These are phyloP conservation scores for Strix uralensis DNA, from an alignment of 2,113 vertebrate genomes.

Conservation along the genomic window DNA sequence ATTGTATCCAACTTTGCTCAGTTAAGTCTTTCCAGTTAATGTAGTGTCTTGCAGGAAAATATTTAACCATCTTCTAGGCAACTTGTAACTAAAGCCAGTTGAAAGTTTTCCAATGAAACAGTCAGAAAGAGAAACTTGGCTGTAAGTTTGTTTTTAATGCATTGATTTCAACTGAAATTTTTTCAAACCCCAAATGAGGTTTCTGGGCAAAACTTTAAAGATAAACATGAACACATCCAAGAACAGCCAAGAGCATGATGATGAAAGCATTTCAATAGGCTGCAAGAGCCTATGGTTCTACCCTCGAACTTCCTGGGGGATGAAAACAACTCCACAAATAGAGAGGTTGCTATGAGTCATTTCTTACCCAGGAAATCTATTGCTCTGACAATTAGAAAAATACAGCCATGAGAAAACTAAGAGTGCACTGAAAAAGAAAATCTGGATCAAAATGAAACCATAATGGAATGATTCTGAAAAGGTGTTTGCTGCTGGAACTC, in stretches of 20 bases:
- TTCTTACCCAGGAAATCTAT: not conserved
- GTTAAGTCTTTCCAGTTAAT: not conserved
- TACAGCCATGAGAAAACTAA: not conserved
- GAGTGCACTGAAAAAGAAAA: not conserved
- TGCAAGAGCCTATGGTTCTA: not conserved
- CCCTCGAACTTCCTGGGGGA: not conserved
- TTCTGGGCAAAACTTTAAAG: constrained; percentile 16
- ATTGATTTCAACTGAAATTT: not conserved
- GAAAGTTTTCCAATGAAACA: not conserved
- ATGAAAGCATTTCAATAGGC: not conserved
- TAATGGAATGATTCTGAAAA: not conserved
- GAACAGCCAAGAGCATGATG: not conserved
- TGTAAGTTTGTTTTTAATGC: not conserved
- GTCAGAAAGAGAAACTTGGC: not conserved
- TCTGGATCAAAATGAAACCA: not conserved
- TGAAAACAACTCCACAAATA: not conserved
- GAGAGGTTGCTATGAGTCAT: not conserved
- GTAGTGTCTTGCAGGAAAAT: not conserved
- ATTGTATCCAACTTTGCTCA: not conserved
- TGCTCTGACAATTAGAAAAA: not conserved
- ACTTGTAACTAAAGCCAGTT: not conserved
- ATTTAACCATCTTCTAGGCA: not conserved
- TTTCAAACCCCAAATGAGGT: not conserved
- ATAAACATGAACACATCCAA: not conserved
- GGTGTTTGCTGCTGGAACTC: not conserved